Conservation (phyloP, 2,113 vertebrate genomes). For the Phrynosoma blainvillii region DNA sequence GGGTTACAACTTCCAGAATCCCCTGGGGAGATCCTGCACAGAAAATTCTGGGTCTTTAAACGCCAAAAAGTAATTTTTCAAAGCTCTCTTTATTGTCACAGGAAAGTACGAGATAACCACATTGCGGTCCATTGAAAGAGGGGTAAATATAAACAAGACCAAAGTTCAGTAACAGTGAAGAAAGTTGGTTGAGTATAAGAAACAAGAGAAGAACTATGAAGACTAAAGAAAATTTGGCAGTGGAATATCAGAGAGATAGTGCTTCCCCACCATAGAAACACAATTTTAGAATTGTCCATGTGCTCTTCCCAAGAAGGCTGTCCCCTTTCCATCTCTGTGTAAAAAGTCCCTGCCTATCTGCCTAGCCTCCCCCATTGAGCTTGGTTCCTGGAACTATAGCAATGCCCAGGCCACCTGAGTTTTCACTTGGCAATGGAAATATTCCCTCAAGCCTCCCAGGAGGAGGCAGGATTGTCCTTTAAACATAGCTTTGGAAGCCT, state of each 20-base stretch:
- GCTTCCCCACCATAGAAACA: not conserved
- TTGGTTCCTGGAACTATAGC: not conserved
- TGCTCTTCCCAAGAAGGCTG: not conserved
- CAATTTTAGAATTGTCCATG: too few relatives aligned
- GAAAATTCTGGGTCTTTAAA: not conserved
- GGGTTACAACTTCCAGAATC: not conserved
- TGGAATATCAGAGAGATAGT: not conserved
- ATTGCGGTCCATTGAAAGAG: not conserved
- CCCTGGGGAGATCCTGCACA: too few relatives aligned
- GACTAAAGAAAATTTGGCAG: not conserved
- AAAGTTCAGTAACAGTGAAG: not conserved
- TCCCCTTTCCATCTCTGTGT: not conserved
- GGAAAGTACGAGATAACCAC: not conserved
- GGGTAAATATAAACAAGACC: not conserved
- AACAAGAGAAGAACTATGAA: not conserved
- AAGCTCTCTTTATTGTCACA: not conserved
- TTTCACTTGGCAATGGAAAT: not conserved
- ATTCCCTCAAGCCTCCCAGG: not conserved
- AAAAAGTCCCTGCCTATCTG: not conserved
- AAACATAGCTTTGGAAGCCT: not conserved
- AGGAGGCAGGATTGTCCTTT: not conserved
- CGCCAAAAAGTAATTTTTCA: not conserved
- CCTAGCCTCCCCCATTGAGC: not conserved
- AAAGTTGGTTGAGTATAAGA: not conserved
- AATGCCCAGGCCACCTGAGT: not conserved